phyloP scores from a whole-genome alignment of 2,797 vertebrate species.

The Geotria australis region DNA sequence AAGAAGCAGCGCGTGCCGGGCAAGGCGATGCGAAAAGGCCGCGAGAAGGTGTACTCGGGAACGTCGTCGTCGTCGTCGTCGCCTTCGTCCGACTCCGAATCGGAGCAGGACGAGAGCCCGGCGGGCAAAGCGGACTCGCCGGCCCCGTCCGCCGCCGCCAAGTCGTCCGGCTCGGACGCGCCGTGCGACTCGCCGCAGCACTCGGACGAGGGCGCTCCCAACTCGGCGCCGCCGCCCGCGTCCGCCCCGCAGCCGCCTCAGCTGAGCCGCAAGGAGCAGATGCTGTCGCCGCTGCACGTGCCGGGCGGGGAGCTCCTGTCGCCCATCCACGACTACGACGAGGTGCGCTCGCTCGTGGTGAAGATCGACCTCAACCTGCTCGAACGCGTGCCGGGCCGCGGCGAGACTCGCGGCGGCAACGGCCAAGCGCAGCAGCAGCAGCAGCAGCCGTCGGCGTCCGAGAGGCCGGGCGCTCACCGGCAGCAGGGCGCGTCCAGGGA shows the following conservation, averaged over 20 bases:
- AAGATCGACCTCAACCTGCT: constrained; percentile 87
- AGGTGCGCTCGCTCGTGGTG: constrained; percentile 38
- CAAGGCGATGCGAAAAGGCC: constrained; percentile 62
- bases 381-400: constrained; percentile 35
- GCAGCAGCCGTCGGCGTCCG: not conserved
- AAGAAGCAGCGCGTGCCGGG: constrained; percentile 50
- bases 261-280: constrained; percentile 5
- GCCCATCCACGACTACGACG: constrained; percentile 75
- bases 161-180: constrained; percentile 57
- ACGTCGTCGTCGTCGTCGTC: constrained; percentile 7
- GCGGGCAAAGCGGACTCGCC: constrained; percentile 8
- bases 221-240: no score
- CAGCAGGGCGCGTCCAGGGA: not conserved
- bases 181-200: not conserved
- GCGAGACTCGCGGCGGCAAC: not conserved
- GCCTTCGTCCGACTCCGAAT: constrained; percentile 32
- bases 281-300: constrained; percentile 83
- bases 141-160: constrained; percentile 79
- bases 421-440: not conserved
- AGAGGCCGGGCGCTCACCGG: not conserved
- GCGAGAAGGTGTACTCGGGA: constrained; percentile 77
- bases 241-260: no score
- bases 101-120: constrained; percentile 78
- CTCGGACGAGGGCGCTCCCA: not conserved
- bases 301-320: constrained; percentile 46